Conservation (phyloP, 2,797 vertebrate species). For the Enteromius fasciolatus region DNA sequence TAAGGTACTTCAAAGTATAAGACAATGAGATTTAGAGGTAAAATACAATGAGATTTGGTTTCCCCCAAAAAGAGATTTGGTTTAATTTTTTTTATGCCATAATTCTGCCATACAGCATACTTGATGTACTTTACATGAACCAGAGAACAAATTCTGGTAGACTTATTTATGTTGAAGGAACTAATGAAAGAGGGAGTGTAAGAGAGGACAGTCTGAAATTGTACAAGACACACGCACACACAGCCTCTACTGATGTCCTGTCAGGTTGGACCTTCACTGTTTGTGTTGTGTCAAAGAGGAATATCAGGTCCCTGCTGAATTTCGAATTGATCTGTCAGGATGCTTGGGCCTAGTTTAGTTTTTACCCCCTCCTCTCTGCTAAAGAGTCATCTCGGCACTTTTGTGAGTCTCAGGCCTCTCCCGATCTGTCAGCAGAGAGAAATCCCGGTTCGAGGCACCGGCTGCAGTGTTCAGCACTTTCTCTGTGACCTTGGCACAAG, state of each 20-base stretch:
- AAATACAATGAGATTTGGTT: background rate
- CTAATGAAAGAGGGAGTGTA: background rate
- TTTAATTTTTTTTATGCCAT: background rate
- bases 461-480: conserved; percentile 48
- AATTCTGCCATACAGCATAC: background rate
- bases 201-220: background rate
- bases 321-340: conserved; percentile 41
- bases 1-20: too few relatives aligned
- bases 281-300: conserved; percentile 32
- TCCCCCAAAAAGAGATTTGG: too few relatives aligned
- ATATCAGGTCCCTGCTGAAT: conserved; percentile 48
- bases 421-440: conserved; percentile 38
- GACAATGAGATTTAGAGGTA: too few relatives aligned
- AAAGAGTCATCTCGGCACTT: conserved; percentile 57
- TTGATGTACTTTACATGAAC: background rate
- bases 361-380: conserved; percentile 18
- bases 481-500: conserved; percentile 52
- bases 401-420: conserved; percentile 22
- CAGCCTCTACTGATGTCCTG: background rate
- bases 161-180: background rate
- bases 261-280: background rate
- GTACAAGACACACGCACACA: conserved; percentile 7
- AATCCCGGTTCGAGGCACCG: conserved; percentile 27
- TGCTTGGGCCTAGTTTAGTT: conserved; percentile 27
- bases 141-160: background rate